Evolutionary conservation across 2,888 invertebrate genomes (phyloP).

Genomic region (Agapostemon virescens): DNA sequence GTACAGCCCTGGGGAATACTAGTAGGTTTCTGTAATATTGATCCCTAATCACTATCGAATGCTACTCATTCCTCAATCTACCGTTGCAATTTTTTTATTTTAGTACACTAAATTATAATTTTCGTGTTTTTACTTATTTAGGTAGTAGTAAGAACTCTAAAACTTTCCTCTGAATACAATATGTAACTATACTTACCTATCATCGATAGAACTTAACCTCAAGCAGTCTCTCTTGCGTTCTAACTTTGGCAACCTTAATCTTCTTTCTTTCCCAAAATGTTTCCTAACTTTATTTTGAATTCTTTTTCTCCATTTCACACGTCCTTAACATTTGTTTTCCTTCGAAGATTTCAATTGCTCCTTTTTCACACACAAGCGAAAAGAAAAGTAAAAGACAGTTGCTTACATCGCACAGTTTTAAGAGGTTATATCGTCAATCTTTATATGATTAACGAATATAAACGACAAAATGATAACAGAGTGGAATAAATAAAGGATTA

Average conservation of each 20-base stretch:
- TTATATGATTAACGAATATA: background rate
- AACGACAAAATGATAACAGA: background rate
- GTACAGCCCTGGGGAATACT: background rate
- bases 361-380: background rate
- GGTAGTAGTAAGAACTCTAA: background rate
- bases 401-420: background rate
- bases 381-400: background rate
- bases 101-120: background rate
- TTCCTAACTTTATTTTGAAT: background rate
- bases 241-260: no score
- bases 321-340: no score
- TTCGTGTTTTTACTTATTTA: background rate
- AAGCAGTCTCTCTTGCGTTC: no score
- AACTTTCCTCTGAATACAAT: background rate
- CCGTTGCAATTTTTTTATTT: background rate
- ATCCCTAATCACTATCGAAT: background rate
- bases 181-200: slow-evolving; percentile 3
- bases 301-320: background rate
- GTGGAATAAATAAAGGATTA: background rate
- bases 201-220: background rate
- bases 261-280: no score
- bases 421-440: background rate
- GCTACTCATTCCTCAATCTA: background rate
- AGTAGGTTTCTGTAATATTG: background rate
- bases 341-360: no score